A percentile compares a stretch with the other conserved stretches of the same genome.
These are phyloP conservation scores for Sitta europaea DNA, from an alignment of 2,113 vertebrate genomes.

Conservation along the genomic window DNA sequence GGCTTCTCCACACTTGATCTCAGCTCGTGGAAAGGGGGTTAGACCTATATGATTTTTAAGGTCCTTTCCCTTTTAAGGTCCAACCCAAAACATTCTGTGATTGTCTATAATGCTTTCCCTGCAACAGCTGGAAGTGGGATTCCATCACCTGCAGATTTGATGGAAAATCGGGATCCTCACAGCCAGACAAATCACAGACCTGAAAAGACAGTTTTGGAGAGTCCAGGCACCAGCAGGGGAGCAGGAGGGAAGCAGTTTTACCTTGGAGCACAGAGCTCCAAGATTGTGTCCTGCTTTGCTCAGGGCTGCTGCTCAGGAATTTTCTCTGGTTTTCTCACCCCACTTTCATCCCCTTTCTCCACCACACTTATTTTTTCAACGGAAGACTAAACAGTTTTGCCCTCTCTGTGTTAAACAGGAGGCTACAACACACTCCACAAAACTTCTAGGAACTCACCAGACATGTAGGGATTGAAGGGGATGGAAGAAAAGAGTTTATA, in stretches of 20 bases:
- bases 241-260: neutral
- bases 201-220: neutral
- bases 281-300: neutral
- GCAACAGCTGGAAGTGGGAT: neutral
- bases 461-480: neutral
- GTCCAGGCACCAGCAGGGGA: neutral
- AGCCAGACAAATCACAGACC: neutral
- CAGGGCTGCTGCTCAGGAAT: neutral
- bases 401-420: neutral
- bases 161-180: neutral
- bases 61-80: no score
- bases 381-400: neutral
- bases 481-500: neutral
- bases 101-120: neutral
- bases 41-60: neutral
- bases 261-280: neutral
- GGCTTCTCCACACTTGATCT: neutral
- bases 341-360: neutral
- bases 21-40: neutral
- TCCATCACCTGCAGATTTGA: neutral
- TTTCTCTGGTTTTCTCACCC: neutral
- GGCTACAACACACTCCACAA: fast-evolving
- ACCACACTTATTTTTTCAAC: neutral
- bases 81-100: neutral
- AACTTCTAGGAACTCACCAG: neutral